phyloP scores from a whole-genome alignment of 2,113 vertebrate species.

The Malurus melanocephalus region DNA sequence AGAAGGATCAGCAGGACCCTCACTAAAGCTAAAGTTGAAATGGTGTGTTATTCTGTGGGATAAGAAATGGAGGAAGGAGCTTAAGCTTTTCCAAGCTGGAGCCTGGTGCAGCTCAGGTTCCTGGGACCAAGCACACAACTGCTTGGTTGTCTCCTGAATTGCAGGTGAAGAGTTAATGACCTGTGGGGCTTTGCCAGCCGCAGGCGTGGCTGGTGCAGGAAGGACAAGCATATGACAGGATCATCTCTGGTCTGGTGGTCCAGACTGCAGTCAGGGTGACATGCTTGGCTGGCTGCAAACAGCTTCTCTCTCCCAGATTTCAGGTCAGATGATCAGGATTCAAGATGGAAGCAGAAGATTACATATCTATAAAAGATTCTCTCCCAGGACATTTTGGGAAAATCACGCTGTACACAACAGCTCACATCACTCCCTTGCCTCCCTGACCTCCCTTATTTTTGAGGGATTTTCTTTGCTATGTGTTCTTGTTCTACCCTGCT shows the following conservation, averaged over 20 bases:
- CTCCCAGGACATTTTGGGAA: neutral
- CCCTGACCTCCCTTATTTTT: neutral
- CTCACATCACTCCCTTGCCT: neutral
- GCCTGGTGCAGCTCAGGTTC: neutral
- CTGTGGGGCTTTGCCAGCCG: neutral
- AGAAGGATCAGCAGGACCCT: neutral
- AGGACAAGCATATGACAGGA: neutral
- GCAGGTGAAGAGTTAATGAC: neutral
- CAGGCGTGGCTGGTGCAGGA: neutral
- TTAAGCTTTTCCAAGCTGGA: neutral
- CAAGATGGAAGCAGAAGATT: neutral
- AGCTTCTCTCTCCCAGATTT: neutral
- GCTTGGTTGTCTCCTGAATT: neutral
- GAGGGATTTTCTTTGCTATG: neutral
- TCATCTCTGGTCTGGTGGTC: neutral
- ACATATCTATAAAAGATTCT: neutral
- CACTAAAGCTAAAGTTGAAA: neutral
- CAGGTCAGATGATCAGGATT: neutral
- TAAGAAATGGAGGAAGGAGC: neutral
- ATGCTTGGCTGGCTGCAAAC: neutral
- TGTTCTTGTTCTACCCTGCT: neutral
- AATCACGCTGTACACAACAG: neutral
- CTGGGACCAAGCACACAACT: neutral
- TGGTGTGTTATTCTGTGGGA: neutral
- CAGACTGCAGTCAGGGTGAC: neutral